Percentiles rank a stretch among this genome's conserved stretches.
These are phyloP conservation scores for Hymenopus coronatus DNA, from an alignment of 2,888 invertebrate genomes.

Conservation along the genomic window DNA sequence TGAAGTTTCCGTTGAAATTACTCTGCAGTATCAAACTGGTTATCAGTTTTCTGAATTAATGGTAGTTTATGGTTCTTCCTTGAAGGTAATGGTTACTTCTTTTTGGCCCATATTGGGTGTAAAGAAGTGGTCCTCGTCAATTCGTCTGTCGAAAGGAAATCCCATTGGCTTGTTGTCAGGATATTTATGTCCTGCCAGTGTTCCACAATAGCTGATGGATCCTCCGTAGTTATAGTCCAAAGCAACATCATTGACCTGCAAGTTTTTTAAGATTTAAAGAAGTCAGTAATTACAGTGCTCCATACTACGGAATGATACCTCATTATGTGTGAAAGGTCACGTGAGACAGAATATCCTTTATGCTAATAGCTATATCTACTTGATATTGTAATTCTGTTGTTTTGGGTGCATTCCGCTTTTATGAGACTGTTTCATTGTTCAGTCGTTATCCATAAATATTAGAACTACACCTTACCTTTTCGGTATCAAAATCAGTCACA, in stretches of 20 bases:
- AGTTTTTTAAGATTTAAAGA: not conserved
- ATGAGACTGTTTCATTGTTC: too few species aligned
- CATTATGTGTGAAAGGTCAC: too few species aligned
- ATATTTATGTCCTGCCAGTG: constrained; percentile 38
- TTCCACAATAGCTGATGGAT: constrained; percentile 41
- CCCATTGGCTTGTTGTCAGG: constrained; percentile 40
- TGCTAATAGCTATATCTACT: too few species aligned
- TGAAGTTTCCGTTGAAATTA: too few species aligned
- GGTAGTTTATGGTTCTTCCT: not conserved
- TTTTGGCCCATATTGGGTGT: constrained; percentile 56
- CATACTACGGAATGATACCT: too few species aligned
- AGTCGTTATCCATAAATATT: too few species aligned
- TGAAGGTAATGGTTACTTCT: constrained; percentile 37
- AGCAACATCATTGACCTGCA: constrained; percentile 33
- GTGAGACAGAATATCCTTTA: too few species aligned
- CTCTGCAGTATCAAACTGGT: too few species aligned
- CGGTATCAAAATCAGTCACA: constrained; percentile 45
- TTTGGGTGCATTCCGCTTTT: too few species aligned
- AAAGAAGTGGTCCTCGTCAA: constrained; percentile 40
- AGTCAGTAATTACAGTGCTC: too few species aligned
- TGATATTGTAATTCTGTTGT: too few species aligned
- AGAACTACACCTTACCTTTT: constrained; percentile 7
- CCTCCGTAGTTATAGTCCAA: constrained; percentile 36
- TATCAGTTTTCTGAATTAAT: not conserved
- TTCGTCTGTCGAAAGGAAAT: constrained; percentile 39